Evolutionary conservation across 2,888 invertebrate genomes (phyloP), one percentile per base, ranked within the genome.

Genomic region (Cheiracanthium punctorium): DNA sequence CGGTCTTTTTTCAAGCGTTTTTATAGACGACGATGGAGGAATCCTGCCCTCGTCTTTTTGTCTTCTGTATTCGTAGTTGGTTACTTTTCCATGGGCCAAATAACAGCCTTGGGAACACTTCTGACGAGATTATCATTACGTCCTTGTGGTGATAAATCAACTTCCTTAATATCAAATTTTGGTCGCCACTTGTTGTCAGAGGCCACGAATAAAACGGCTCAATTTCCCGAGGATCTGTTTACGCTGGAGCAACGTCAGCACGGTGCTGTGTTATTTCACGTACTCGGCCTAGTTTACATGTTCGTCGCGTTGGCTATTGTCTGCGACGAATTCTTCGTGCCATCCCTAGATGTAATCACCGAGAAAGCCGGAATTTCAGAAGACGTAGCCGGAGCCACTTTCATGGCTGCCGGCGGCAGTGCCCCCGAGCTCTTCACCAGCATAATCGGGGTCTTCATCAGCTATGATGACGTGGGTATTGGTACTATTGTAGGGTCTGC

Each of bases 251-350:
- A 98, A 93, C 94, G 96, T 81, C 95, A 95, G 90, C 94, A 95
- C 88, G 99, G 99, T 89, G 98, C 97, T 90, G 96, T 98, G 90
- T 91, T 97, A 87, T 94, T 98, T 90, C 98, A 99, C 94, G 94
- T 98, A 91, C 92, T 98, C 90, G 98, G 98, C 91, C 96, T 99
- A 92, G 95, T 98, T 89, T 99, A 99, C 94, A 98, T 98, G 98
- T 99, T 99, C 90, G 96, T 98, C 90, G 98, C 98, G 85, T 94
- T 99, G 91, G 99, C 99, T 89, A 97, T 99, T 92, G 98, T 99
- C 90, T 99, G 99, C 94, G 99, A 99, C 93, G 98, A 99, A 93
- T 99, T 98, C 94, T 99, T 99, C 94, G 98, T 99, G 91, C 99
- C 99, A 87, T 94, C 98, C 89, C 94, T 99, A 91, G 98, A 98